Conservation (phyloP, 2,797 vertebrate genomes). For the Jordanella pulchra region DNA sequence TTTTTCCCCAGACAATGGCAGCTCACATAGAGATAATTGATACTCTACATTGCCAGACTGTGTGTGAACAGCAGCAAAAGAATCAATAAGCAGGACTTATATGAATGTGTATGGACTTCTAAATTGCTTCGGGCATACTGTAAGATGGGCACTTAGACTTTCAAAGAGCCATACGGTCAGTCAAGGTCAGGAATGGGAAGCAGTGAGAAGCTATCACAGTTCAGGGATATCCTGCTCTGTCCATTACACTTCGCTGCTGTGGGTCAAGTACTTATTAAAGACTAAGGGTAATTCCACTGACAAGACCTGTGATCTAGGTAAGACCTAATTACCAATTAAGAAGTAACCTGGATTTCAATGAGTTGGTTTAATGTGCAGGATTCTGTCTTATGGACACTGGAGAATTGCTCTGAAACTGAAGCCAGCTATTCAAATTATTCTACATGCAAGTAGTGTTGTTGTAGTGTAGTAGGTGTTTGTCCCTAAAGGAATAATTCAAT, state of each 20-base stretch:
- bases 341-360: constrained; percentile 78
- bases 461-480: constrained; percentile 7
- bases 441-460: constrained; percentile 6
- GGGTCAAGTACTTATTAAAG: constrained; percentile 77
- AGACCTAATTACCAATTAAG: constrained; percentile 80
- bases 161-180: constrained; percentile 73
- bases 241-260: constrained; percentile 64
- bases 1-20: constrained; percentile 65
- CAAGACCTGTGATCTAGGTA: constrained; percentile 78
- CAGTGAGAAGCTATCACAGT: constrained; percentile 54
- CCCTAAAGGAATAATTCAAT: not conserved
- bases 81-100: constrained; percentile 74
- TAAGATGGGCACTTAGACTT: constrained; percentile 77
- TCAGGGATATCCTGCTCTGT: constrained; percentile 60
- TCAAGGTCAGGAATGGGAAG: constrained; percentile 75
- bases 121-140: constrained; percentile 75
- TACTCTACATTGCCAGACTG: constrained; percentile 70
- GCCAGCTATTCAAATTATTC: constrained; percentile 26
- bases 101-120: constrained; percentile 71
- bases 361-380: constrained; percentile 72
- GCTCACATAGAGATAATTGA: constrained; percentile 72
- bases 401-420: constrained; percentile 33
- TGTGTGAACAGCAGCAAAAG: constrained; percentile 71
- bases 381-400: constrained; percentile 35
- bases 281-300: constrained; percentile 69